Conservation (phyloP, 2,888 invertebrate genomes). For the Temnothorax rugatulus region DNA sequence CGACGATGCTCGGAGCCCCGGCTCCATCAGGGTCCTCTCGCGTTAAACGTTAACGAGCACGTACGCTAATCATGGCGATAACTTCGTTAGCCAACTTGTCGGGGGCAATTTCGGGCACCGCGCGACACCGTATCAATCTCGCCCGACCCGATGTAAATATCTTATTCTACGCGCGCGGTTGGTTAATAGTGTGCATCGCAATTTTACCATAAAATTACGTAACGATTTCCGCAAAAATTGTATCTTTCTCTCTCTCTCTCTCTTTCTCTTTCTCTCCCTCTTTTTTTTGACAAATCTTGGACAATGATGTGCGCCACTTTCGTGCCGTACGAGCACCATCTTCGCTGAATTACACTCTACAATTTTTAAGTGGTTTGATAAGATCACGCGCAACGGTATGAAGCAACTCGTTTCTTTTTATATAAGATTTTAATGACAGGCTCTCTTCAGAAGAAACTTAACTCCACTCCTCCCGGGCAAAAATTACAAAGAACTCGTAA, state of each 20-base stretch:
- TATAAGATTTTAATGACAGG: constrained; percentile 4
- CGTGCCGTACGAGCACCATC: neutral
- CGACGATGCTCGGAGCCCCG: neutral
- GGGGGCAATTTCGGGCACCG: constrained; percentile 24
- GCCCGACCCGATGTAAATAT: neutral
- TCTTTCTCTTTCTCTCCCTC: neutral
- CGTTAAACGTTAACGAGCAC: constrained; percentile 8
- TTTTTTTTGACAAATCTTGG: neutral
- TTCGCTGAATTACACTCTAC: constrained; percentile 1
- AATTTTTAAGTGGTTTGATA: constrained; percentile 20
- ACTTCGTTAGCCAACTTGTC: constrained; percentile 32
- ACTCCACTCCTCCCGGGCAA: neutral
- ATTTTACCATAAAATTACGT: constrained; percentile 1
- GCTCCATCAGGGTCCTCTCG: neutral
- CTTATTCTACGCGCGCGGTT: constrained; percentile 3
- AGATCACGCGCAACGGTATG: neutral
- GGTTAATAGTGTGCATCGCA: constrained; percentile 10
- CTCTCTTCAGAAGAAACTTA: neutral
- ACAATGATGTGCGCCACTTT: neutral
- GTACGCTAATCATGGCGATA: constrained; percentile 19
- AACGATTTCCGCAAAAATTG: constrained; percentile 48
- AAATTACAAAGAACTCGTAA: constrained; percentile 22
- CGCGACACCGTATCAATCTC: constrained; percentile 46
- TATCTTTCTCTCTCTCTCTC: neutral
- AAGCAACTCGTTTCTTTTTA: neutral